Base-by-base conservation (phyloP, 2,888 invertebrate genomes). In the Itoplectis maculator region DNA sequence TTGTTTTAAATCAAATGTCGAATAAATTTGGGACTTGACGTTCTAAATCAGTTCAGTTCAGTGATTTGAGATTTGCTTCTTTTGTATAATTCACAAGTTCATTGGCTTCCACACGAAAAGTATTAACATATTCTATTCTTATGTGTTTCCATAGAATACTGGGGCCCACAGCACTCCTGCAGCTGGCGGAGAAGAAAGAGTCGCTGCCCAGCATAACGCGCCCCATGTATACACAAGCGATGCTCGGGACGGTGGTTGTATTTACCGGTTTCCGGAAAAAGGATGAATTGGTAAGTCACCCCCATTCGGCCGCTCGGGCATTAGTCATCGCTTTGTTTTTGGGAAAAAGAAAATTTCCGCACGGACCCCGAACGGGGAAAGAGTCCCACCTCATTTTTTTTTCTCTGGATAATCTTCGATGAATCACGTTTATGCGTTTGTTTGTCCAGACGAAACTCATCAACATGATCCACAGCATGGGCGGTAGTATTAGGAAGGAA, bases 401-500 rank as follows among this genome's bases (percentile, higher is more conserved):
- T 61, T 61, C 35, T 47, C 5, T 49, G 8, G 45, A 18, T 13
- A 15, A 20, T 7, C 18, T 18, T 51, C 72, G 61, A 68, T 74
- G 63, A 68, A 54, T 66, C 11, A 18, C 45, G n/a, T 77, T 70
- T 74, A 45, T 68, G 69, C 61, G 76, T 45, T 40, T 56, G 56
- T 76, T 72, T 75, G 54, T 93, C 18, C 93, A 98, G 98, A 96
- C 96, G 89, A 95, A 95, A 93, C 94, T 98, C 92, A 97, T 98
- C 88, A 96, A 96, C 88, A 94, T 98, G 92, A 97, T 99, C 88
- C 99, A 99, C 94, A 96, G 97, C 92, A 99, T 99, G 99, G 98
- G 98, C 88, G 99, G 99, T 66, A 98, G 98, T 89, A 97, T 99
- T 90, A 95, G 98, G 86, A 97, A 97, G 93, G 98, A 99, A 91